Conservation (phyloP, 2,888 invertebrate species). For the Acrocyrtus sp. region DNA sequence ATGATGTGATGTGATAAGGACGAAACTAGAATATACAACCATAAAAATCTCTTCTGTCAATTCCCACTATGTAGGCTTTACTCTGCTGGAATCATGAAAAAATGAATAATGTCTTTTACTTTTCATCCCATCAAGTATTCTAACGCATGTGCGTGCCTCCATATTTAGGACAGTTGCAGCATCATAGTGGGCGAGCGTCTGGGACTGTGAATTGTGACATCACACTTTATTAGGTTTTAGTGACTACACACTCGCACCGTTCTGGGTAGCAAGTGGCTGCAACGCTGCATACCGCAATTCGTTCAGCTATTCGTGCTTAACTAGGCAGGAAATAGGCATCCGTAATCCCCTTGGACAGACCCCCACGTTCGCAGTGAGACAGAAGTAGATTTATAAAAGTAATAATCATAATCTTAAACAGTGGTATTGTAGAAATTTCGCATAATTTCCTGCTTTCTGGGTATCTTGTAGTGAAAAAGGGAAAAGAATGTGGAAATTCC, state of each 20-base stretch:
- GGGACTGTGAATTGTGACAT: background rate
- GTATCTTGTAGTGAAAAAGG: background rate
- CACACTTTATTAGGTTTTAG: background rate
- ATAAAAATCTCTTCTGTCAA: background rate
- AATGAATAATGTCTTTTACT: background rate
- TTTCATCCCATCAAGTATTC: background rate
- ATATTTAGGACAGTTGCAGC: background rate
- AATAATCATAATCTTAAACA: background rate
- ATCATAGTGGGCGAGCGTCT: background rate
- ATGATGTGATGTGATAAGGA: background rate
- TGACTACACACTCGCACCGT: background rate
- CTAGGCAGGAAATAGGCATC: no score
- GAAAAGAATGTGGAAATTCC: slow-evolving; percentile 35
- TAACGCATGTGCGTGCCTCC: background rate
- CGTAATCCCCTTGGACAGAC: background rate
- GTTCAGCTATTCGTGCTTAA: no score
- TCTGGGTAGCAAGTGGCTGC: no score
- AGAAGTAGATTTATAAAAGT: background rate
- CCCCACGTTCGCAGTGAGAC: background rate
- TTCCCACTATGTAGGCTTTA: background rate
- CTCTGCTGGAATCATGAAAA: background rate
- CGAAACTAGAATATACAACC: background rate
- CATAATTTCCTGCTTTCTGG: background rate
- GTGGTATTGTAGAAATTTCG: slow-evolving; percentile 1
- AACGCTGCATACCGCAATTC: no score